phyloP scores from a whole-genome alignment of 2,797 vertebrate genomes.

The Eospalax fontanierii region DNA sequence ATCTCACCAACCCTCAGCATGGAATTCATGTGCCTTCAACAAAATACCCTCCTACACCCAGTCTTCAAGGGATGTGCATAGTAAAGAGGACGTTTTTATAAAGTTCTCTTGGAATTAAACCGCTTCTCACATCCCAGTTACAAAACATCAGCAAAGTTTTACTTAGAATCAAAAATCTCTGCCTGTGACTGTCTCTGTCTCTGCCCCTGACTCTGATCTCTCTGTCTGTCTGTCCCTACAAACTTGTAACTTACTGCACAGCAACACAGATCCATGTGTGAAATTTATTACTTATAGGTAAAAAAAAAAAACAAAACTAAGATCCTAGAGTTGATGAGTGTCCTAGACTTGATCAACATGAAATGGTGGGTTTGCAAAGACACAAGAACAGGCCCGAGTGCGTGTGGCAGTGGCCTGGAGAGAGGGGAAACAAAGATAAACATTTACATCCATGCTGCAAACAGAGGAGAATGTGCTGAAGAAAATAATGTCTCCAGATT shows the following conservation, averaged over 20 bases:
- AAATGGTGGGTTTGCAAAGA: background rate
- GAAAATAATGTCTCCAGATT: background rate
- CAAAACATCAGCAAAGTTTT: background rate
- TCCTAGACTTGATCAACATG: background rate
- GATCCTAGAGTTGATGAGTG: background rate
- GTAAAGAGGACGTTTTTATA: background rate
- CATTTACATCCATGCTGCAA: conserved; percentile 33
- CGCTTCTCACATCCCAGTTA: background rate
- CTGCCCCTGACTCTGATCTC: background rate
- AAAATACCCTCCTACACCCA: background rate
- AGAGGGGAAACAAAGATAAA: background rate
- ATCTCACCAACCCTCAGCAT: background rate
- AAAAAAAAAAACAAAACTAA: too few relatives aligned
- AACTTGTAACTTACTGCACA: too few relatives aligned
- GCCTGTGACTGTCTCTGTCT: too few relatives aligned
- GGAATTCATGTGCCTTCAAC: background rate
- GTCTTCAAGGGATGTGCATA: background rate
- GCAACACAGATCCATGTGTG: background rate
- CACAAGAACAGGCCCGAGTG: rapidly evolving
- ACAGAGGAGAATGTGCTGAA: background rate
- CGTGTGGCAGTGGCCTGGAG: rapidly evolving
- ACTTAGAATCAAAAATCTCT: background rate
- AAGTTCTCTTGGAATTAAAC: background rate
- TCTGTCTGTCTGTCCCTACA: background rate
- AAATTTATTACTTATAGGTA: background rate